These are phyloP conservation scores for Terebella lapidaria DNA, from an alignment of 2,888 invertebrate species.

Conservation along the genomic window DNA sequence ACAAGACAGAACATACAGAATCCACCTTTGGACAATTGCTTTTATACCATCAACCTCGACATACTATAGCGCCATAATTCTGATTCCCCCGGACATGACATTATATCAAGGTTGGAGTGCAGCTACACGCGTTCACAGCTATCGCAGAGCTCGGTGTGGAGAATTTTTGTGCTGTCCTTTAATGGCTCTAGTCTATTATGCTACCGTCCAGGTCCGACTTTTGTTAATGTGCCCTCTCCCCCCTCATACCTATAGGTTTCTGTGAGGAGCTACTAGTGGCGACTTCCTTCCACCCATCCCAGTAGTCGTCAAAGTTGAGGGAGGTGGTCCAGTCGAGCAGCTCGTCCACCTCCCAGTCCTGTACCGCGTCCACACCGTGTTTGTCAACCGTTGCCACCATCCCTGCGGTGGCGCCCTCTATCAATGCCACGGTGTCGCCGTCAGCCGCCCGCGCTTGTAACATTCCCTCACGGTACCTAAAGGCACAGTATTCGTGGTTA, in stretches of 20 bases:
- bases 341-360: conserved; percentile 54
- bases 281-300: conserved; percentile 40
- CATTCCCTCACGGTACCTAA: conserved; percentile 49
- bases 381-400: conserved; percentile 49
- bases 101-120: neutral
- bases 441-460: conserved; percentile 46
- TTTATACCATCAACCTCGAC: no score
- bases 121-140: no score
- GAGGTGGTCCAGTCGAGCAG: conserved; percentile 52
- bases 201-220: no score
- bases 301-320: conserved; percentile 52
- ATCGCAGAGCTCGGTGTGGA: no score
- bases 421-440: conserved; percentile 42
- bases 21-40: no score
- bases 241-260: neutral
- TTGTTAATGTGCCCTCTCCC: no score
- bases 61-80: neutral
- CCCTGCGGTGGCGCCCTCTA: conserved; percentile 50
- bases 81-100: neutral
- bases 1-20: no score
- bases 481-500: neutral
- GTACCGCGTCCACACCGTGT: conserved; percentile 43
- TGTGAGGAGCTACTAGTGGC: conserved; percentile 47
- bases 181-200: no score
- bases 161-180: no score